Conservation (phyloP, 2,797 vertebrate genomes). For the Apodemus agrarius region DNA sequence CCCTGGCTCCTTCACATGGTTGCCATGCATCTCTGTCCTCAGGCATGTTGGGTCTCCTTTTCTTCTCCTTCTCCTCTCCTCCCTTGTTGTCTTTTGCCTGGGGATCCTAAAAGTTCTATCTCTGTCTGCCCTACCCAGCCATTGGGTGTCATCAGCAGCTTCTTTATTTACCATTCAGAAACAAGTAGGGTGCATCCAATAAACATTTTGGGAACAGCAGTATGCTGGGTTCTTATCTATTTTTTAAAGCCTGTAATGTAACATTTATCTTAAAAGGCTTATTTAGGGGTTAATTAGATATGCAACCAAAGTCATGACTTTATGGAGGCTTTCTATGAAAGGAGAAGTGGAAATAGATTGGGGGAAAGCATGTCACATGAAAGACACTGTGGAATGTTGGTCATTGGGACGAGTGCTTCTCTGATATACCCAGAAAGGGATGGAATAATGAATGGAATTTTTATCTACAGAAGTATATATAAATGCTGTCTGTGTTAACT, state of each 20-base stretch:
- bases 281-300: not conserved
- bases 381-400: not conserved
- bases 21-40: too few species aligned
- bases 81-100: too few species aligned
- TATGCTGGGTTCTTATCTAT: not conserved
- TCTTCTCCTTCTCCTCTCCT: too few species aligned
- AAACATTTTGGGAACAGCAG: slow-evolving; percentile 21
- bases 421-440: not conserved
- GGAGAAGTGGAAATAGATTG: not conserved
- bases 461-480: not conserved
- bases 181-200: not conserved
- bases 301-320: not conserved
- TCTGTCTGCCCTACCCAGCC: too few species aligned
- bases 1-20: too few species aligned
- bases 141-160: too few species aligned
- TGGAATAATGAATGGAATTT: not conserved
- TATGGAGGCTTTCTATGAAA: not conserved
- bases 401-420: not conserved
- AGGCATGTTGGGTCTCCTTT: too few species aligned
- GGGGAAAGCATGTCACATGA: not conserved
- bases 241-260: not conserved
- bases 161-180: too few species aligned
- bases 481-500: not conserved
- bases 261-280: not conserved
- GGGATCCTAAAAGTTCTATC: too few species aligned